Conservation (phyloP, 2,113 vertebrate species). For the Myotis brandtii region DNA sequence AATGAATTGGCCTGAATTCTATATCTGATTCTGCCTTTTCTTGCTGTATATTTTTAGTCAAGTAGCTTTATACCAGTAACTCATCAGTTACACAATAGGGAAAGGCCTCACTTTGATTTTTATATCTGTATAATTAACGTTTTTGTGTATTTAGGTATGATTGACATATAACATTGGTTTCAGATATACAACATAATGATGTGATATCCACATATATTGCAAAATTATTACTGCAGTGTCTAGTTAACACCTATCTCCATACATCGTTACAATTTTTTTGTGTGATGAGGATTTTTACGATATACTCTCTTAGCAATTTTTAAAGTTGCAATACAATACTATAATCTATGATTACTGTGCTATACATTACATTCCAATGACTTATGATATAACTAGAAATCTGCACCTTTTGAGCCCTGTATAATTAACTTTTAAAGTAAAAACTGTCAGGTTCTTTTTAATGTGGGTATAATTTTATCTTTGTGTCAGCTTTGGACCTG, state of each 20-base stretch:
- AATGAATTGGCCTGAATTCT: conserved; percentile 66
- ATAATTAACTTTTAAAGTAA: conserved; percentile 34
- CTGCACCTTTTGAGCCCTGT: not conserved
- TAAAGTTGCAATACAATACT: not conserved
- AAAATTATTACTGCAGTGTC: not conserved
- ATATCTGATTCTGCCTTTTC: conserved; percentile 47
- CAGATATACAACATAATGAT: not conserved
- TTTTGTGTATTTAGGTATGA: not conserved
- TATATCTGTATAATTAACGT: not conserved
- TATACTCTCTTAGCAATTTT: not conserved
- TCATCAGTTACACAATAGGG: not conserved
- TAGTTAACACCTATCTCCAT: not conserved
- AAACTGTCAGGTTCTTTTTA: not conserved
- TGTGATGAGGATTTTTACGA: not conserved
- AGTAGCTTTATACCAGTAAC: not conserved
- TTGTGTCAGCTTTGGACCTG: not conserved
- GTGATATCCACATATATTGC: not conserved
- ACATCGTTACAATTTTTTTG: not conserved
- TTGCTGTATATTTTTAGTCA: conserved; percentile 45
- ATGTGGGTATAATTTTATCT: not conserved
- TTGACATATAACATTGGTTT: not conserved
- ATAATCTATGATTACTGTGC: not conserved
- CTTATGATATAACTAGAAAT: not conserved
- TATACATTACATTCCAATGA: not conserved
- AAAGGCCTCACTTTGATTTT: conserved; percentile 19